Base-by-base conservation (phyloP, 2,888 invertebrate species). In the Zhengitettix transpicula region DNA sequence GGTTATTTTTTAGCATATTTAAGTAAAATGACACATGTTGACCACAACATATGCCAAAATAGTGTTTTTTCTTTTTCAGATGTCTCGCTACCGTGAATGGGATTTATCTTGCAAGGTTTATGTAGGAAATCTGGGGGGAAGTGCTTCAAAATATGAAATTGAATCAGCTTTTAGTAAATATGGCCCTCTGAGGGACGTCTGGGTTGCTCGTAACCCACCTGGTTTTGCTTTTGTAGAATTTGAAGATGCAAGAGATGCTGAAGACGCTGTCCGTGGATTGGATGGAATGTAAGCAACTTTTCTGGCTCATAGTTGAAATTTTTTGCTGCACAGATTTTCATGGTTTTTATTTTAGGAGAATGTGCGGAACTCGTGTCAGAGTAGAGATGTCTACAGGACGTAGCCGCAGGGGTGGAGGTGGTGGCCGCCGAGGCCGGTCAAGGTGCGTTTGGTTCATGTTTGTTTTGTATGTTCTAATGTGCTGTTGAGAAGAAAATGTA, bases 311-410 rank as follows among this genome's bases (percentile, higher is more conserved):
- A 47, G 47, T 2, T 47, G n/a, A 8, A n/a, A 47, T 12, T 14
- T 47, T 47, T 47, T 14, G 8, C 12, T 14, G n/a, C 12, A 2
- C 12, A 47, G n/a, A 47, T 14, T 14, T 14, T 14, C 12, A 47
- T 14, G 12, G 8, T 8, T 14, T 47, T n/a, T 52, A 11, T 55
- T 55, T 15, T 69, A 91, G 90, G 63, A 84, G 90, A 58, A 87
- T 89, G 75, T 92, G 92, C 75, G 91, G 92, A 10, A 87, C 89
- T 41, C 82, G 92, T 69, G 89, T 93, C 58, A 82, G 91, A 63
- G 92, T 93, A 15, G 93, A 93, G 76, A 93, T 93, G 92, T 92
- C 92, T 0, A 90, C 87, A 64, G 92, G 92, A 1, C 80, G 89
- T 67, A 88, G 87, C 57, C 78, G 89, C 58, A 81, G 82, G 66